Evolutionary conservation across 2,113 vertebrate species (phyloP), one percentile per base, ranked within the genome.

Genomic region (Narcine bancroftii): DNA sequence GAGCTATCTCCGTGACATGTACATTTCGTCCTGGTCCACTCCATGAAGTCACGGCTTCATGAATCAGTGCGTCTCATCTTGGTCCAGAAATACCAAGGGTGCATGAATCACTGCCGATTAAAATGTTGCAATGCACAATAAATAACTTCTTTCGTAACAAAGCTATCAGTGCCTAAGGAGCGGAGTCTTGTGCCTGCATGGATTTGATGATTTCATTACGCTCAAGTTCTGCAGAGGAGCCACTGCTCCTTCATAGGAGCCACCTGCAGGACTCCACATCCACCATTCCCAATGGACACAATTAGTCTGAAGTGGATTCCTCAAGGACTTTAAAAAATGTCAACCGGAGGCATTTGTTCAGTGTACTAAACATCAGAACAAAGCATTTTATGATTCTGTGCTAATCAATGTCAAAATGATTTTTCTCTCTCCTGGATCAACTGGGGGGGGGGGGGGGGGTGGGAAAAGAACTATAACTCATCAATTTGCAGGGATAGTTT

Each of bases 281-380:
- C 21, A 24, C 17, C 66, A 69, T 19, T 69, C 66, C 77, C 9
- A 83, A 0, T 29, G 47, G 42, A 29, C 11, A n/a, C 19, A 6
- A n/a, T 63, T 36, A 60, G 53, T 36, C 53, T 19, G 81, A 85
- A 53, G 10, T 10, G 6, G 19, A 17, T 36, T 9, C 26, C 3
- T 53, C n/a, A 87, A 36, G 36, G 53, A 87, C 60, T 60, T 19
- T n/a, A n/a, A 87, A 87, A 75, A 60, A 87, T 87, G n/a, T 60
- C 53, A 39, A n/a, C 15, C 4, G 39, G n/a, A 60, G 53, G 33
- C n/a, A n/a, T 29, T 53, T 33, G 45, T 11, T 29, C 53, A 0
- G 6, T 26, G 45, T 29, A 33, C 10, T 50, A 53, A 29, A 24
- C 2, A 81, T 81, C 47, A 81, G 24, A 19, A 15, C 81, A 19